phyloP scores from a whole-genome alignment of 2,797 vertebrate genomes.

The Sebastes nivosus region DNA sequence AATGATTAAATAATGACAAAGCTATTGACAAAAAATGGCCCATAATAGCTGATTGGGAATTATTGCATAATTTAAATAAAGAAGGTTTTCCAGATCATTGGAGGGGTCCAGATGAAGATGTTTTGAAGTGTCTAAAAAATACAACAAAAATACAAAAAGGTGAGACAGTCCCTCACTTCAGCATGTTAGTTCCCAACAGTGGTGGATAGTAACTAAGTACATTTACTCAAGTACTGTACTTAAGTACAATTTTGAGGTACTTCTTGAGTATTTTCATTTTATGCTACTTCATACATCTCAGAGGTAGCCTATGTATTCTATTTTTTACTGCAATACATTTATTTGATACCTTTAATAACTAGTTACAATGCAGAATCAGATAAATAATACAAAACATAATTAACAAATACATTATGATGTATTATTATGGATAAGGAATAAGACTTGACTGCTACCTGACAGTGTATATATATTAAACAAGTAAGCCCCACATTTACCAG shows the following conservation, averaged over 20 bases:
- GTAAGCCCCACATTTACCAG: not conserved
- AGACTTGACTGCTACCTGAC: not conserved
- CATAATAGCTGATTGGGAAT: too few relatives aligned
- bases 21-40: not conserved
- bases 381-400: not conserved
- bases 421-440: not conserved
- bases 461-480: not conserved
- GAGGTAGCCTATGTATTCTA: too few relatives aligned
- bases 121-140: too few relatives aligned
- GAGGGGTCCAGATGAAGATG: too few relatives aligned
- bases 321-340: not conserved
- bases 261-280: not conserved
- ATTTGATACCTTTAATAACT: not conserved
- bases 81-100: too few relatives aligned
- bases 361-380: not conserved
- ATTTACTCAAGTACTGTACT: too few relatives aligned
- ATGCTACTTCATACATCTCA: not conserved
- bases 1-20: not conserved
- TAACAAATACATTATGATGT: not conserved
- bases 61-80: too few relatives aligned
- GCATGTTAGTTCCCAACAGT: too few relatives aligned
- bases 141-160: too few relatives aligned
- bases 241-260: too few relatives aligned
- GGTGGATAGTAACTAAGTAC: too few relatives aligned
- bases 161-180: too few relatives aligned